Conservation (phyloP, 2,113 vertebrate genomes). For the Zosterops lateralis region DNA sequence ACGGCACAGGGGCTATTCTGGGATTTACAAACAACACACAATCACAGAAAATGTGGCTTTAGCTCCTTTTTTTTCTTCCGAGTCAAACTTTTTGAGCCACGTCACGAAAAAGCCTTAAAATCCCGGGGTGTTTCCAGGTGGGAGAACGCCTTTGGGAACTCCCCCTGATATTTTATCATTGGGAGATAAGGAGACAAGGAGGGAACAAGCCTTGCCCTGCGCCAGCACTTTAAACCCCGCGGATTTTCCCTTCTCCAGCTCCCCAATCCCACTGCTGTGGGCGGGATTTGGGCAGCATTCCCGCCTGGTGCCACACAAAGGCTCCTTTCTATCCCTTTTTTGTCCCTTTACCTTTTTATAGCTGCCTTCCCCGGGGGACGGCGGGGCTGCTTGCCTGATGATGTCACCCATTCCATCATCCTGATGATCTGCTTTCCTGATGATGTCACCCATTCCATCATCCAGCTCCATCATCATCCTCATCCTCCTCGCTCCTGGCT, state of each 20-base stretch:
- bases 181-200: rapidly evolving
- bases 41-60: background rate
- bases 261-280: rapidly evolving
- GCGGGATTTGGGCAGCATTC: background rate
- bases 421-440: background rate
- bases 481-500: background rate
- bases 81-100: background rate
- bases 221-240: rapidly evolving
- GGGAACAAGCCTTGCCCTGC: background rate
- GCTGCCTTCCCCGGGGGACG: conserved; percentile 75
- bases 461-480: conserved; percentile 68
- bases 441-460: conserved; percentile 82
- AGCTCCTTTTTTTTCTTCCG: background rate
- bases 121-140: background rate
- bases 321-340: conserved; percentile 27
- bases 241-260: background rate
- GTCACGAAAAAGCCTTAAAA: background rate
- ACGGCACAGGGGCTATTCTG: background rate
- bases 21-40: background rate
- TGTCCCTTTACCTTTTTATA: conserved; percentile 91
- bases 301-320: background rate
- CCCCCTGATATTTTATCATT: rapidly evolving
- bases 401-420: conserved; percentile 80
- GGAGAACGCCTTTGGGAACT: rapidly evolving
- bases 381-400: conserved; percentile 76